Percentiles rank a stretch among this genome's conserved stretches.
phyloP scores from a whole-genome alignment of 1,140 invertebrate species.

The Tetragnatha versicolor region DNA sequence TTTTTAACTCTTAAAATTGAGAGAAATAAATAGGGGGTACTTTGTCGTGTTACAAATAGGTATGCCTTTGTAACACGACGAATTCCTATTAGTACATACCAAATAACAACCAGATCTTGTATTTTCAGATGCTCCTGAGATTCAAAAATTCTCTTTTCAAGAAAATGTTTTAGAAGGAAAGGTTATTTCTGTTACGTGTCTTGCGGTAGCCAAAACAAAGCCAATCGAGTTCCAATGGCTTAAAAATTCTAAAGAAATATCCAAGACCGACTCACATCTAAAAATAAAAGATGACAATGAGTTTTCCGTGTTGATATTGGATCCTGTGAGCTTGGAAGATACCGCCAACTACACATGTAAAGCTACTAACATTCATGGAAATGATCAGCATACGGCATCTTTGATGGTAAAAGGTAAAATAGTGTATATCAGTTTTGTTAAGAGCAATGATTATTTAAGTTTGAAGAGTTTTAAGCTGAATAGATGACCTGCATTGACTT shows the following conservation, averaged over 20 bases:
- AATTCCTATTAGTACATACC: no score
- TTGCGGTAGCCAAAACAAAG: neutral
- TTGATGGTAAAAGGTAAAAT: conserved; percentile 40
- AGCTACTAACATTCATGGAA: conserved; percentile 42
- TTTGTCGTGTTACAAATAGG: no score
- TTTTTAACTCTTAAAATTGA: no score
- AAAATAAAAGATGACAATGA: conserved; percentile 32
- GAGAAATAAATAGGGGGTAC: no score
- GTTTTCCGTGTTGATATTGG: conserved; percentile 71
- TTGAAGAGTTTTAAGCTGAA: no score
- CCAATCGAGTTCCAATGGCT: conserved; percentile 43
- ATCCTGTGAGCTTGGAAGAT: conserved; percentile 73
- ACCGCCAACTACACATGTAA: conserved; percentile 60
- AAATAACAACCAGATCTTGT: neutral
- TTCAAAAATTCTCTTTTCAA: conserved; percentile 43
- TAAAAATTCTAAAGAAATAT: conserved; percentile 52
- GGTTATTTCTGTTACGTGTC: conserved; percentile 33
- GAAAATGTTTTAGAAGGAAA: conserved; percentile 30
- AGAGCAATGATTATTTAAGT: no score
- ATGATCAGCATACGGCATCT: conserved; percentile 29
- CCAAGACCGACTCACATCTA: neutral
- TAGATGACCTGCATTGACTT: no score
- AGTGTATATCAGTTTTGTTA: no score
- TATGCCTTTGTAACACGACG: no score
- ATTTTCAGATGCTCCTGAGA: conserved; percentile 25